A percentile compares a stretch with the other conserved stretches of the same genome.
These are phyloP conservation scores for Amblyteles armatorius DNA, from an alignment of 2,888 invertebrate species.

Conservation along the genomic window DNA sequence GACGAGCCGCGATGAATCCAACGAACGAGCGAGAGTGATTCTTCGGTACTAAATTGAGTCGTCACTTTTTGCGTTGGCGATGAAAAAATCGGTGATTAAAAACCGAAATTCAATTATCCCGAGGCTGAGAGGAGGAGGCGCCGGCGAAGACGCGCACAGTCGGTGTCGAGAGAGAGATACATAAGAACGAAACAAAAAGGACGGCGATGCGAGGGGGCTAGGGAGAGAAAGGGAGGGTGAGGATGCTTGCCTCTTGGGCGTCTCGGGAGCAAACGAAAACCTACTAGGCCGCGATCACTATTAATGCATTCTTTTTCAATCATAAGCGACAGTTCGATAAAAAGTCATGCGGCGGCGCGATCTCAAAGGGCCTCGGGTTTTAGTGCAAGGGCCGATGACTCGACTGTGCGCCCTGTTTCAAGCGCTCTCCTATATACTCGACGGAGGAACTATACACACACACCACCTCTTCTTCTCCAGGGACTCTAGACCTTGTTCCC, in stretches of 20 bases:
- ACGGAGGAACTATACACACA: constrained; percentile 46
- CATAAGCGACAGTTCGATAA: constrained; percentile 83
- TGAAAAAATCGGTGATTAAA: constrained; percentile 64
- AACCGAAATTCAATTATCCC: constrained; percentile 64
- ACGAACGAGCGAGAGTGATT: constrained; percentile 55
- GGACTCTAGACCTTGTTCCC: constrained; percentile 25
- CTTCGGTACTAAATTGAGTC: constrained; percentile 60
- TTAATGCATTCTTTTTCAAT: constrained; percentile 83
- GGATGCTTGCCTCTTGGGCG: constrained; percentile 15
- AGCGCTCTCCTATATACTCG: constrained; percentile 66
- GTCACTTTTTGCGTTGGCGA: constrained; percentile 53
- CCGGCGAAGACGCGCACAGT: constrained; percentile 40
- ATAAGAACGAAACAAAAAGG: constrained; percentile 40
- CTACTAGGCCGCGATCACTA: constrained; percentile 76
- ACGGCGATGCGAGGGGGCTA: background rate
- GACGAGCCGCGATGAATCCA: background rate
- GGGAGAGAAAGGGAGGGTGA: constrained; percentile 63
- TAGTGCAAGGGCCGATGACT: constrained; percentile 79
- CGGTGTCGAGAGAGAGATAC: constrained; percentile 53
- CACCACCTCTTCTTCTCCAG: constrained; percentile 52
- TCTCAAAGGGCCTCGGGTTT: constrained; percentile 78
- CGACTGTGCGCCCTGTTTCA: constrained; percentile 79
- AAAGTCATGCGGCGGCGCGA: constrained; percentile 81
- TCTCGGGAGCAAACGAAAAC: constrained; percentile 58
- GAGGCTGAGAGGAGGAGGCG: constrained; percentile 60